A percentile compares a stretch with the other conserved stretches of the same genome.
phyloP scores from a whole-genome alignment of 2,113 vertebrate genomes.

The Psilopogon haemacephalus region DNA sequence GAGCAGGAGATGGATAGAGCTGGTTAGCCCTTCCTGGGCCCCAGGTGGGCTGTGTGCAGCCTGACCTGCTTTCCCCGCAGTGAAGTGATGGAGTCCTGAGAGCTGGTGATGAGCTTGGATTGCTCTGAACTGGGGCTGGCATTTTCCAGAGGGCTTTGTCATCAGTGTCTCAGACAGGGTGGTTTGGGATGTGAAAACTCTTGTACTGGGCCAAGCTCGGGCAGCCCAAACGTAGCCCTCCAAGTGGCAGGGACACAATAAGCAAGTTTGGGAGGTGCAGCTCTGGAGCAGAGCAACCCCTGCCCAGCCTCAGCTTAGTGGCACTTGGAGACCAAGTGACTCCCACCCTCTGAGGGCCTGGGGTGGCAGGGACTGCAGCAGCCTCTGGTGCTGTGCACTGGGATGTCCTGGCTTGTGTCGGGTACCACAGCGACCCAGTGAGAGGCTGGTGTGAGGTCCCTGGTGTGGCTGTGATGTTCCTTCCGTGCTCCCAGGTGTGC shows the following conservation, averaged over 20 bases:
- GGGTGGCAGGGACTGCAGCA: rapidly evolving
- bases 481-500: rapidly evolving
- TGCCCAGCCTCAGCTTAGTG: not conserved
- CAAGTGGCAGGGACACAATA: rapidly evolving
- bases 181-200: not conserved
- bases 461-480: not conserved
- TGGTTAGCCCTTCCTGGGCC: not conserved
- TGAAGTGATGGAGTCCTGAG: not conserved
- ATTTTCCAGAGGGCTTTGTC: not conserved
- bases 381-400: rapidly evolving
- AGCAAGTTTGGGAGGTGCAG: not conserved
- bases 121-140: not conserved
- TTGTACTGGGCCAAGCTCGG: rapidly evolving
- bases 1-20: not conserved
- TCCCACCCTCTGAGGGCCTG: not conserved
- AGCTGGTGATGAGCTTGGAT: not conserved
- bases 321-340: not conserved
- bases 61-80: not conserved
- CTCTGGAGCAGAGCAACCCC: not conserved
- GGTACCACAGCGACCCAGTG: too few relatives aligned
- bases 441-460: not conserved
- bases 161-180: rapidly evolving
- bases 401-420: rapidly evolving
- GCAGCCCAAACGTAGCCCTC: not conserved
- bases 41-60: not conserved